These are phyloP conservation scores for Ypsolopha scabrella DNA, from an alignment of 2,888 invertebrate genomes.

Conservation along the genomic window DNA sequence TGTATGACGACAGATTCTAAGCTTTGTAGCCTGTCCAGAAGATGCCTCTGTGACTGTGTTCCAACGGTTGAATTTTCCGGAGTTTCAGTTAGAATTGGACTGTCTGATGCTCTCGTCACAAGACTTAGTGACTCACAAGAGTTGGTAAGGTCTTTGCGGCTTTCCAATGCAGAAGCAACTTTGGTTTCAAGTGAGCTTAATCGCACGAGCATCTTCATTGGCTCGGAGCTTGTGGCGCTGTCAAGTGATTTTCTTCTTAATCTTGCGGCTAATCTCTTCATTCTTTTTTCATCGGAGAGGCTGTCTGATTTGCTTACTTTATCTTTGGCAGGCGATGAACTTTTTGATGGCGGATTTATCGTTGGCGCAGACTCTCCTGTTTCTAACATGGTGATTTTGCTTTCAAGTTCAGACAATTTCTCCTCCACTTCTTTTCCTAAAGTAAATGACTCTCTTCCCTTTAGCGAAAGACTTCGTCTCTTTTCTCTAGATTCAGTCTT, in stretches of 20 bases:
- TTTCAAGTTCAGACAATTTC: conserved; percentile 84
- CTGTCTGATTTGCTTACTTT: conserved; percentile 61
- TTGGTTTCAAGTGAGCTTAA: conserved; percentile 83
- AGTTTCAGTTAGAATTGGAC: conserved; percentile 34
- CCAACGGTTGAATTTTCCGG: conserved; percentile 43
- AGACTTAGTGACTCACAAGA: conserved; percentile 71
- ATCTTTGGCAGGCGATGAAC: conserved; percentile 66
- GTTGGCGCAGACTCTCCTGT: conserved; percentile 50
- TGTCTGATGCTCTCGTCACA: conserved; percentile 45
- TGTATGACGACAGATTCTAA: conserved; percentile 73
- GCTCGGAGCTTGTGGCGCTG: conserved; percentile 81
- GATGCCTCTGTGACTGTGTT: conserved; percentile 64
- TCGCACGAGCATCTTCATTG: conserved; percentile 83
- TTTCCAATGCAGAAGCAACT: conserved; percentile 72
- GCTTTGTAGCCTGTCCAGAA: conserved; percentile 70
- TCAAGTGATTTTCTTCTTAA: conserved; percentile 82
- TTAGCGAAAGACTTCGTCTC: conserved; percentile 83
- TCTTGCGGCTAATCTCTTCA: conserved; percentile 66
- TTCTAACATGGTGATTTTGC: conserved; percentile 79
- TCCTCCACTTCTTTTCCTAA: conserved; percentile 88
- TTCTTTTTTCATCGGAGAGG: conserved; percentile 56
- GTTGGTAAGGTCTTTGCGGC: conserved; percentile 54
- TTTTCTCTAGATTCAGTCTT: conserved; percentile 83
- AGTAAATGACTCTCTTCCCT: conserved; percentile 84
- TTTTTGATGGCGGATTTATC: conserved; percentile 62